Base-by-base conservation (phyloP, 2,797 vertebrate species). In the Acrossocheilus fasciatus region DNA sequence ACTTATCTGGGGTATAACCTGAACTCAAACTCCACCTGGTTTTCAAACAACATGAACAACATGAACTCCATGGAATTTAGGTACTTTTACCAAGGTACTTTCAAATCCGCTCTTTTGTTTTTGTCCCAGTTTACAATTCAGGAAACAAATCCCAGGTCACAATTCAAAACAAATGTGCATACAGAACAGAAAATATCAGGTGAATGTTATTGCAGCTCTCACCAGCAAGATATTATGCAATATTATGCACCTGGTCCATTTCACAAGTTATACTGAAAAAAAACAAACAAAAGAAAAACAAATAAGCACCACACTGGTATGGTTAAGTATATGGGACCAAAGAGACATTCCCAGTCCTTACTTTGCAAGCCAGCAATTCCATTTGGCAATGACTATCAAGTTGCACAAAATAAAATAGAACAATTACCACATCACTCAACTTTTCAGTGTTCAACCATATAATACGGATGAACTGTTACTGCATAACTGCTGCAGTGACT, bases 361-460 rank as follows among this genome's bases (percentile, higher is more conserved):
- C 7, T 20, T 68, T 45, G 26, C 52, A 11, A 11, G 72, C 82
- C 12, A 76, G 30, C 34, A 10, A 62, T n/a, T 66, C 18, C 14
- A 57, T 30, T 70, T 72, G 36, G 75, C n/a, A 70, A 14, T 54
- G n/a, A 54, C 34, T n/a, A 11, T 9, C 23, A 39, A 68, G 43
- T 26, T 57, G 36, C 18, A 34, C 47, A 39, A 72, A 57, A 70
- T 41, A 54, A 30, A 52, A 26, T 4, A 52, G 17, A 75, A n/a
- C 6, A 39, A 23, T 76, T 76, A 66, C 41, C 6, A 34, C 57
- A 34, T 26, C 41, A 39, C 6, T 45, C n/a, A 66, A 64, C 45
- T 68, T 77, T 76, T 17, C 73, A 52, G 36, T 34, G 72, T 47
- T 45, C 59, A 41, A 54, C 34, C 30, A 77, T 14, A 75, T n/a